These are phyloP conservation scores for Xenopus borealis DNA, from an alignment of 2,113 vertebrate genomes.

Conservation along the genomic window DNA sequence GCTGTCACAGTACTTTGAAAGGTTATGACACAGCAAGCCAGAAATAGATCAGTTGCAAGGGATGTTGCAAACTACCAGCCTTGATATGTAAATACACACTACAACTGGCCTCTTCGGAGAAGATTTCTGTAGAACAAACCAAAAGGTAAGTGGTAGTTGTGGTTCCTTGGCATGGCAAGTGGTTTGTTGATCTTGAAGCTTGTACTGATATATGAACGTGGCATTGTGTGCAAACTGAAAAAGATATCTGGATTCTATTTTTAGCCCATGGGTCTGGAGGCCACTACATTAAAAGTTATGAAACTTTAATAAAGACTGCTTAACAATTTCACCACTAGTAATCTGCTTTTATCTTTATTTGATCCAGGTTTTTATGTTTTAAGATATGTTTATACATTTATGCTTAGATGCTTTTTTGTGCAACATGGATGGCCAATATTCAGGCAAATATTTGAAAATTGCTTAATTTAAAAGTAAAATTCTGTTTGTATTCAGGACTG, in stretches of 20 bases:
- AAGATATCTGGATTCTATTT: neutral
- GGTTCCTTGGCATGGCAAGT: neutral
- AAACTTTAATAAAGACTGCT: no score
- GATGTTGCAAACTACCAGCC: slow-evolving; percentile 12
- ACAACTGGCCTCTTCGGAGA: slow-evolving; percentile 12
- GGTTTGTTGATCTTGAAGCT: neutral
- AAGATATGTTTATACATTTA: no score
- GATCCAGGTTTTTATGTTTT: no score
- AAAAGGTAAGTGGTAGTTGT: slow-evolving; percentile 27
- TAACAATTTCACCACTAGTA: no score
- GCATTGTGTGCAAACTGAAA: neutral
- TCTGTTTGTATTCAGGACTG: no score
- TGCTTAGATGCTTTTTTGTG: no score
- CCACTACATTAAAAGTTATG: neutral
- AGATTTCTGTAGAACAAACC: slow-evolving; percentile 7
- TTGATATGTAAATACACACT: slow-evolving; percentile 35
- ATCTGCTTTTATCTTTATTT: no score
- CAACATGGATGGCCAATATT: no score
- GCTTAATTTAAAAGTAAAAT: no score
- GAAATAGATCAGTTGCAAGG: slow-evolving; percentile 35
- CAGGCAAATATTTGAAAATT: no score
- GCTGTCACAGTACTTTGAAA: slow-evolving; percentile 37
- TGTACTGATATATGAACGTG: neutral
- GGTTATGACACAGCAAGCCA: slow-evolving; percentile 41
- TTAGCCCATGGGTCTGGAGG: neutral